phyloP scores from a whole-genome alignment of 2,797 vertebrate species.

The Geotrypetes seraphini region DNA sequence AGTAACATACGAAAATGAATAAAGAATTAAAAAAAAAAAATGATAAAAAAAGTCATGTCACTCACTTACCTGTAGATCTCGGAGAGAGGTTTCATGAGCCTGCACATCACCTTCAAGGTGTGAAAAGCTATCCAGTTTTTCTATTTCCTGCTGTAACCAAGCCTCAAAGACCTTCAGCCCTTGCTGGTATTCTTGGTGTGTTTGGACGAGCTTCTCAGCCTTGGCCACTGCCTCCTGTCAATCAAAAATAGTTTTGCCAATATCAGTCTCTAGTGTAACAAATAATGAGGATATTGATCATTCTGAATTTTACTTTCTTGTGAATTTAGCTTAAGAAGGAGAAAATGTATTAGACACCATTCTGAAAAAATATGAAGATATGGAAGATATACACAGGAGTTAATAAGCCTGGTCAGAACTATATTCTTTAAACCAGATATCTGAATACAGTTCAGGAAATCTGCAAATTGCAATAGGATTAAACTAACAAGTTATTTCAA shows the following conservation, averaged over 20 bases:
- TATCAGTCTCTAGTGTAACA: fast-evolving
- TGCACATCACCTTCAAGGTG: conserved; percentile 71
- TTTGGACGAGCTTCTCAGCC: conserved; percentile 72
- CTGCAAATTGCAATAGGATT: too few species aligned
- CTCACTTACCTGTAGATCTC: conserved; percentile 71
- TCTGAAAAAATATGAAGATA: neutral
- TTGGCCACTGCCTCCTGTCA: conserved; percentile 71
- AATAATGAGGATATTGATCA: neutral
- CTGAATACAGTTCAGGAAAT: too few species aligned
- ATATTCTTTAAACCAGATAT: too few species aligned
- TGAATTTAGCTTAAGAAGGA: neutral
- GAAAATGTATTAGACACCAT: too few species aligned
- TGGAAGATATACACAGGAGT: neutral
- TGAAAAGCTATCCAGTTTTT: conserved; percentile 62
- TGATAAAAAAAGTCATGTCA: too few species aligned
- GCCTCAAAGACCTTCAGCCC: conserved; percentile 81
- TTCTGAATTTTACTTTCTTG: neutral
- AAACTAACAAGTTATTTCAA: too few species aligned
- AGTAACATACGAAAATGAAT: too few species aligned
- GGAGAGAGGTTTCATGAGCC: conserved; percentile 67
- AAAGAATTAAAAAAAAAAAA: too few species aligned
- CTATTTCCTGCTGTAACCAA: conserved; percentile 85
- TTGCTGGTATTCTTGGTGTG: conserved; percentile 87
- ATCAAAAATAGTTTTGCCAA: conserved; percentile 8
- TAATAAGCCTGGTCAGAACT: too few species aligned